Percentiles rank a stretch among this genome's conserved stretches.
These are phyloP conservation scores for Griposia aprilina DNA, from an alignment of 2,888 invertebrate species.

Conservation along the genomic window DNA sequence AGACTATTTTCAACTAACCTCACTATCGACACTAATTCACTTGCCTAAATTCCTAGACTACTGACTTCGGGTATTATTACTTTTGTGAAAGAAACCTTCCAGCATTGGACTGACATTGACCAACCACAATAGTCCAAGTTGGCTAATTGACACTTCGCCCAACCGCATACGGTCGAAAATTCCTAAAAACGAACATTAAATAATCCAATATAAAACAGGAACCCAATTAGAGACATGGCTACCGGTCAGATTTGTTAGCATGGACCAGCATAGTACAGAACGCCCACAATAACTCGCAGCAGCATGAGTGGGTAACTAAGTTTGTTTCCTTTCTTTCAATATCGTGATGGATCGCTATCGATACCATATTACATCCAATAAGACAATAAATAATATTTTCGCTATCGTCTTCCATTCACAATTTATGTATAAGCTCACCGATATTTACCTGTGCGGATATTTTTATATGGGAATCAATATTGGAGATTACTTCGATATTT, in stretches of 20 bases:
- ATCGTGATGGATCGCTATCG: conserved; percentile 48
- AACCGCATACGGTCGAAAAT: conserved; percentile 8
- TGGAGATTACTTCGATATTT: conserved; percentile 27
- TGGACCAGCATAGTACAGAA: conserved; percentile 14
- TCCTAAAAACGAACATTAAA: conserved; percentile 6
- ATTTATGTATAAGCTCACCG: conserved; percentile 19
- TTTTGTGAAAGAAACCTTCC: background rate
- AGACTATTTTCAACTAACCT: background rate
- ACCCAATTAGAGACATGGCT: conserved; percentile 23
- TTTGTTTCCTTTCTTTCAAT: conserved; percentile 45
- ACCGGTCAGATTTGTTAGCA: conserved; percentile 30
- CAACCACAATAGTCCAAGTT: conserved; percentile 5
- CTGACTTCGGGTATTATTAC: background rate
- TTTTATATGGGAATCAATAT: conserved; percentile 34
- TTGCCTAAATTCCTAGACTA: conserved; percentile 12
- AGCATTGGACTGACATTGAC: background rate
- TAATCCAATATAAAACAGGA: conserved; percentile 31
- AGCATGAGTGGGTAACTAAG: conserved; percentile 51
- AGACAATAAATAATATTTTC: conserved; percentile 53
- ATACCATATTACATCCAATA: conserved; percentile 49
- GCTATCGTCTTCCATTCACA: conserved; percentile 33
- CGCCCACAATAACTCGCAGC: conserved; percentile 62
- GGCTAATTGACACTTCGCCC: conserved; percentile 18
- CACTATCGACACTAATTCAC: background rate
- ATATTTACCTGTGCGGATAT: conserved; percentile 36